Conservation (phyloP, 2,888 invertebrate species). For the Orthonevra nobilis region DNA sequence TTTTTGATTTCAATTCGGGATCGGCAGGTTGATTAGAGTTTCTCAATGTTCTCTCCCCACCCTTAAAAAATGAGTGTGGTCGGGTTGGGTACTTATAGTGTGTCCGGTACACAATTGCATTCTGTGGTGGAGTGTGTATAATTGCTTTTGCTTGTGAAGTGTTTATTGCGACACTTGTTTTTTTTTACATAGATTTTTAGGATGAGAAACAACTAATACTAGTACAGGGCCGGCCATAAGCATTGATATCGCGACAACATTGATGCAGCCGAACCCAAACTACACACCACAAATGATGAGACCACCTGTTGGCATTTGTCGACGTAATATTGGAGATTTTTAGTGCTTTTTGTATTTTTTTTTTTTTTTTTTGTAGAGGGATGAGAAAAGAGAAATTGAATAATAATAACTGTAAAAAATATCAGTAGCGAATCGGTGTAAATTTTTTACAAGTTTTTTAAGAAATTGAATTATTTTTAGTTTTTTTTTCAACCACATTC, state of each 20-base stretch:
- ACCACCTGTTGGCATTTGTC: conserved; percentile 66
- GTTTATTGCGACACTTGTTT: conserved; percentile 53
- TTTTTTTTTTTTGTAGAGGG: neutral
- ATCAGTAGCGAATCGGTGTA: conserved; percentile 9
- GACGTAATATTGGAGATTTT: conserved; percentile 34
- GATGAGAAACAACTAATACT: conserved; percentile 34
- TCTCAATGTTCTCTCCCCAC: neutral
- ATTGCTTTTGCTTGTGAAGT: conserved; percentile 32
- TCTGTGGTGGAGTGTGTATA: conserved; percentile 41
- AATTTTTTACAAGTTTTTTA: too few species aligned
- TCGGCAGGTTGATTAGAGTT: conserved; percentile 6
- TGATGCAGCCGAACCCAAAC: conserved; percentile 32
- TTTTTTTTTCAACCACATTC: too few species aligned
- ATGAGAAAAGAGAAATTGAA: conserved; percentile 43
- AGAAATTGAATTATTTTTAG: too few species aligned
- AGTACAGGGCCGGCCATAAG: conserved; percentile 9
- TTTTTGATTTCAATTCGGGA: neutral
- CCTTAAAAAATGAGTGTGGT: neutral
- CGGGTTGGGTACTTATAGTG: too few species aligned
- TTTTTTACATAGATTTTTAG: conserved; percentile 15
- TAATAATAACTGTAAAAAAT: conserved; percentile 47
- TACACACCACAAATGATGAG: conserved; percentile 3
- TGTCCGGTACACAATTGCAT: conserved; percentile 41
- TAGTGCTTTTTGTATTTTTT: neutral
- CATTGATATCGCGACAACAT: conserved; percentile 13